Evolutionary conservation across 2,888 invertebrate species (phyloP), one percentile per base, ranked within the genome.

Genomic region (Caenorhabditis sp.): DNA sequence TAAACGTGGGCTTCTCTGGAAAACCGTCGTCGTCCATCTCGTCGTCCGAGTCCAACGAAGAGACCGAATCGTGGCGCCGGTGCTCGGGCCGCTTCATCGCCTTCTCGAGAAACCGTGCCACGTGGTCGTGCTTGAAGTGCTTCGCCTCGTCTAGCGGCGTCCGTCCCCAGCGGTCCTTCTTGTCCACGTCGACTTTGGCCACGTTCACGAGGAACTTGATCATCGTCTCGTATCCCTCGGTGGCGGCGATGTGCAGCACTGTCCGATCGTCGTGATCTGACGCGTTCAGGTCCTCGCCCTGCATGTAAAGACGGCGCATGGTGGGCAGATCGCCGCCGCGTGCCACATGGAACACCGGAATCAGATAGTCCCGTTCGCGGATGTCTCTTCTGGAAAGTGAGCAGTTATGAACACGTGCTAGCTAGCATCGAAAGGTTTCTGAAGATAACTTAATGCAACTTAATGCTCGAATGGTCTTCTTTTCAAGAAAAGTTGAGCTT

Each of bases 71-170:
- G 7, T 37, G 45, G 7, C 70, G 62, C 17, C 50, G 50, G 20
- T 70, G 48, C 22, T 66, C 66, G 22, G 74, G 65, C 73, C 63
- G 63, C 48, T 58, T 77, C 59, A 68, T 53, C 3, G 82, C 82
- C 55, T 80, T 92, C 71, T 93, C 92, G n/a, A 95, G 90, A 87
- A 93, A 93, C 74, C 93, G 92, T 0, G 62, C 73, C 24, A 72
- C 63, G 6, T 37, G 9, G 0, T 52, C 26, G 37, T 81, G 79
- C 11, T 78, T 61, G 78, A 86, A 86, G 15, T 66, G 56, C 8
- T 41, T 63, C 0, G 88, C 87, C 24, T 88, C 88, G 39, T 87
- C 83, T 13, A 87, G 58, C 8, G 88, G 85, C 4, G 82, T 84
- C 32, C 84, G 26, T 8, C 50, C 65, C 48, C 53, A 83, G 41